Conservation (phyloP, 2,797 vertebrate genomes). For the Epinephelus coioides region DNA sequence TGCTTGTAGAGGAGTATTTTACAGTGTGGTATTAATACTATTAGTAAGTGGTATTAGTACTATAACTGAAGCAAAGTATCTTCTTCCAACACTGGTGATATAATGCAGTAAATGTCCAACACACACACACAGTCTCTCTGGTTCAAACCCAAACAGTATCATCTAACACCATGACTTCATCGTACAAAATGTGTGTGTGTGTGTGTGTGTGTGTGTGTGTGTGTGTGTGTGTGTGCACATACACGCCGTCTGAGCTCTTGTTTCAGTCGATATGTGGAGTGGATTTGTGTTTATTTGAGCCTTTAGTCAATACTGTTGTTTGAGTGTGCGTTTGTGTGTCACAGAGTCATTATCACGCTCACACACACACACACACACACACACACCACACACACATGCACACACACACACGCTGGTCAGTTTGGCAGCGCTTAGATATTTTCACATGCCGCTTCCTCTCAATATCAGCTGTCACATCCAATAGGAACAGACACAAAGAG, state of each 20-base stretch:
- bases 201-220: slow-evolving; percentile 25
- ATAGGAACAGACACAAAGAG: slow-evolving; percentile 53
- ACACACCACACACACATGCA: slow-evolving; percentile 17
- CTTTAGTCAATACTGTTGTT: slow-evolving; percentile 61
- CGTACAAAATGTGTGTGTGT: not conserved
- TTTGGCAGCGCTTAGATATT: slow-evolving; percentile 40
- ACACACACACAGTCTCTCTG: not conserved
- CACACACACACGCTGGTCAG: slow-evolving; percentile 23
- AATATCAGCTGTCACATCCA: slow-evolving; percentile 58
- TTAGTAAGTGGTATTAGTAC: not conserved
- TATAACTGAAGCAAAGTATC: too few relatives aligned
- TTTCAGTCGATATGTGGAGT: slow-evolving; percentile 64
- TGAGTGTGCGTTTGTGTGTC: slow-evolving; percentile 6
- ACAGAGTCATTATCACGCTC: not conserved
- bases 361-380: not conserved
- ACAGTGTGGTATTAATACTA: not conserved
- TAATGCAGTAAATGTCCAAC: not conserved
- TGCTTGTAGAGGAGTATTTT: too few relatives aligned
- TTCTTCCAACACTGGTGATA: not conserved
- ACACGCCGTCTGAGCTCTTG: slow-evolving; percentile 38
- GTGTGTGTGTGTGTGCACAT: slow-evolving; percentile 13
- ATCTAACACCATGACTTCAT: slow-evolving; percentile 58
- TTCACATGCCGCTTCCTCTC: slow-evolving; percentile 59
- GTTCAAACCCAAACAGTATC: slow-evolving; percentile 30
- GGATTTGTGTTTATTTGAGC: slow-evolving; percentile 68